Percentiles rank a stretch among this genome's conserved stretches.
These are phyloP conservation scores for Tetramorium bicarinatum DNA, from an alignment of 2,888 invertebrate species.

Conservation along the genomic window DNA sequence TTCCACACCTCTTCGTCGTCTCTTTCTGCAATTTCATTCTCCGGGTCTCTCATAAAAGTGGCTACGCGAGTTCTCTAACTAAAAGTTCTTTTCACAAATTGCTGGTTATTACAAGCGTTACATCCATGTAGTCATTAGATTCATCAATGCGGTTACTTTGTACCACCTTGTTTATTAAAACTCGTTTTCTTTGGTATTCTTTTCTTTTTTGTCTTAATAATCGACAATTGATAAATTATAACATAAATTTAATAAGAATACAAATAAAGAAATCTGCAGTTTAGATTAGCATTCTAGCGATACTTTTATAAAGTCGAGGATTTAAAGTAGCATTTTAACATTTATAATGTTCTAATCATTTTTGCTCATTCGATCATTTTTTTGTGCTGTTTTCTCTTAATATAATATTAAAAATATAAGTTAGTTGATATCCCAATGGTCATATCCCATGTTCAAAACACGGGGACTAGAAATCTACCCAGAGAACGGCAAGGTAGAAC, in stretches of 20 bases:
- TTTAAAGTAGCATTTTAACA: not conserved
- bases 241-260: not conserved
- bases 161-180: not conserved
- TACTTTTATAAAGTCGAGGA: not conserved
- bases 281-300: not conserved
- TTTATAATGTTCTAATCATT: not conserved
- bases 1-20: slow-evolving; percentile 35
- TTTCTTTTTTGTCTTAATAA: not conserved
- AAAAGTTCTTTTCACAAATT: slow-evolving; percentile 85
- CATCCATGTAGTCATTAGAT: slow-evolving; percentile 81
- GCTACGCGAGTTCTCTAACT: slow-evolving; percentile 81
- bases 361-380: slow-evolving; percentile 55
- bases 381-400: slow-evolving; percentile 71
- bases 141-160: slow-evolving; percentile 61
- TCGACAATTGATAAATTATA: not conserved
- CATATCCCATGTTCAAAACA: slow-evolving; percentile 72
- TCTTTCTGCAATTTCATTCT: slow-evolving; percentile 43
- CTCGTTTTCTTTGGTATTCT: not conserved
- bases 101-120: slow-evolving; percentile 84
- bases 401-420: slow-evolving; percentile 81
- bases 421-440: slow-evolving; percentile 78
- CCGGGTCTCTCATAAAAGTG: slow-evolving; percentile 60
- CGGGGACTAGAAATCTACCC: slow-evolving; percentile 79
- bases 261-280: not conserved
- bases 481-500: slow-evolving; percentile 58